Conservation (phyloP, 2,113 vertebrate species). For the Mellivora capensis region DNA sequence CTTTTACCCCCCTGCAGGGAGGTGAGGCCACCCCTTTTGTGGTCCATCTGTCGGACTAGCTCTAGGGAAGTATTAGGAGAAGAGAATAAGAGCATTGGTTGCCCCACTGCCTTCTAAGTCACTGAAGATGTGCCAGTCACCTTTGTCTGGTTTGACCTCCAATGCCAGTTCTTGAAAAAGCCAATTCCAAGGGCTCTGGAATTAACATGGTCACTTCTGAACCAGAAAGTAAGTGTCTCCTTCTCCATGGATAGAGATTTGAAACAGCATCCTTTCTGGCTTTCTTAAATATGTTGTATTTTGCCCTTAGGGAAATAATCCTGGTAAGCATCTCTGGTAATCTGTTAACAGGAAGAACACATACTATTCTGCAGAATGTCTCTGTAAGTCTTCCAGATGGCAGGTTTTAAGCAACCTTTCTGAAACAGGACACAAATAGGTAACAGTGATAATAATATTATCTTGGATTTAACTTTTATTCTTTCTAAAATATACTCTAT, state of each 20-base stretch:
- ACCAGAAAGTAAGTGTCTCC: not conserved
- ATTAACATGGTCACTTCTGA: not conserved
- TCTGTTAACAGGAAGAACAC: not conserved
- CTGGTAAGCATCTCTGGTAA: not conserved
- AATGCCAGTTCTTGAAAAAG: not conserved
- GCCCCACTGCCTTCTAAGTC: not conserved
- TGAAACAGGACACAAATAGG: not conserved
- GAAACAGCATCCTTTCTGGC: not conserved
- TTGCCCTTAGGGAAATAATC: not conserved
- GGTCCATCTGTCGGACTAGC: not conserved
- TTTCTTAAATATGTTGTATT: not conserved
- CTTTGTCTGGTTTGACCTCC: not conserved
- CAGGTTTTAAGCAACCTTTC: not conserved
- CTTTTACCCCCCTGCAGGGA: not conserved
- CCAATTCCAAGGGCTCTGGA: not conserved
- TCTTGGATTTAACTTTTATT: conserved; percentile 6
- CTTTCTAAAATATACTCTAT: not conserved
- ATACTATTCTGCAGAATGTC: not conserved
- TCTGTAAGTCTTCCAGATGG: not conserved
- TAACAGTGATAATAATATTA: not conserved
- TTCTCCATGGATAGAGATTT: not conserved
- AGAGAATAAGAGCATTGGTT: not conserved
- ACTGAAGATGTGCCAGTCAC: not conserved
- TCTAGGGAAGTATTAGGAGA: not conserved
- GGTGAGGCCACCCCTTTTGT: not conserved